Evolutionary conservation across 2,797 vertebrate species (phyloP).

Genomic region (Malacoctenus gilli): DNA sequence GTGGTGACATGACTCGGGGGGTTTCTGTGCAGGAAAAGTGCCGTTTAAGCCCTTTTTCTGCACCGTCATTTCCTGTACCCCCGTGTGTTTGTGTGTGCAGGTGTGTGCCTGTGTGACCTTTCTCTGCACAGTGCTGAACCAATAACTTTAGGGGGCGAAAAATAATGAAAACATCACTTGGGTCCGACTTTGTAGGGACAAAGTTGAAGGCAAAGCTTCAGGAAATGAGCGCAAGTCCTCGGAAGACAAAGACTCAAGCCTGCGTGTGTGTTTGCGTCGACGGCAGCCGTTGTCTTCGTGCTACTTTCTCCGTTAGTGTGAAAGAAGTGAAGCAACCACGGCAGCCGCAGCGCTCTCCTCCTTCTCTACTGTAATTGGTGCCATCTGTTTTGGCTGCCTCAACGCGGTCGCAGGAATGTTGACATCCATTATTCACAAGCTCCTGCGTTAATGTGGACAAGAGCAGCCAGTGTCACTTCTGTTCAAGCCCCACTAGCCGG

Average conservation of each 20-base stretch:
- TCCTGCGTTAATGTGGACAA: slow-evolving; percentile 45
- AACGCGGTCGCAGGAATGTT: slow-evolving; percentile 59
- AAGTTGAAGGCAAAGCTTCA: background rate
- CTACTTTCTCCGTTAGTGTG: slow-evolving; percentile 31
- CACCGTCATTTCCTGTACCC: slow-evolving; percentile 58
- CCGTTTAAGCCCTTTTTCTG: slow-evolving; percentile 38
- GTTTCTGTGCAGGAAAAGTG: slow-evolving; percentile 43
- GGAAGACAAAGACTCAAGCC: background rate
- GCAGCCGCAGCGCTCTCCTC: slow-evolving; percentile 29
- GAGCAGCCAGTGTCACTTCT: slow-evolving; percentile 44
- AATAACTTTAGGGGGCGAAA: slow-evolving; percentile 3
- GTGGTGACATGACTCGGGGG: slow-evolving; percentile 9
- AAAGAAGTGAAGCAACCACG: slow-evolving; percentile 21
- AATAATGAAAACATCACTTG: background rate
- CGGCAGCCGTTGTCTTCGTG: slow-evolving; percentile 11
- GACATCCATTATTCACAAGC: slow-evolving; percentile 59
- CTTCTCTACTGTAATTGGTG: slow-evolving; percentile 68
- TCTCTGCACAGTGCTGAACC: background rate
- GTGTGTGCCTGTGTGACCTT: slow-evolving; percentile 40
- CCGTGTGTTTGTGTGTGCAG: slow-evolving; percentile 31
- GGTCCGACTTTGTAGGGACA: background rate
- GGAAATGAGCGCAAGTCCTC: background rate
- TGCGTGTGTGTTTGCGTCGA: slow-evolving; percentile 6
- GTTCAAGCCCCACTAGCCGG: slow-evolving; percentile 17
- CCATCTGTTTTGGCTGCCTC: slow-evolving; percentile 72